Base-by-base conservation (phyloP, 2,797 vertebrate genomes). In the Chelon labrosus region DNA sequence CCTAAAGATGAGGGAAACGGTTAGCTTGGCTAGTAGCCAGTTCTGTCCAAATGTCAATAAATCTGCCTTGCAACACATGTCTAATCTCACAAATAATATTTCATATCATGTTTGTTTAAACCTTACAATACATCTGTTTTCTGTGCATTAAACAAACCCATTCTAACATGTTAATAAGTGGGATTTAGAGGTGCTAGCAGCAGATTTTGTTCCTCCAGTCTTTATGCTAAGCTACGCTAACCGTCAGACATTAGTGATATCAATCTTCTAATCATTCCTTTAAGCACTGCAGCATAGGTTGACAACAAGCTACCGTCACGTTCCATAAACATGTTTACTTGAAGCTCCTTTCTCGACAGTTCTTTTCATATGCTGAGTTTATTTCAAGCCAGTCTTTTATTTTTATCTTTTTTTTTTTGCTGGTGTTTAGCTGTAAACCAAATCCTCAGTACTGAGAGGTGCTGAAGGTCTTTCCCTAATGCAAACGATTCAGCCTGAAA, bases 401-500 rank as follows among this genome's bases (percentile, higher is more conserved):
- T 11, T 35, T 16, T 1, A 1, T 49, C 2, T 19, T 60, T 8
- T 41, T 55, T 66, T 8, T 25, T 11, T 25, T 22, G n/a, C n/a
- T n/a, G n/a, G 11, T 49, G 37, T 56, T 85, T 46, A 37, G 76
- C 75, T 82, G 65, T n/a, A 61, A 85, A 79, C 57, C 81, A 70
- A 73, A 79, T 65, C 20, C 49, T 57, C 49, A 5, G 2, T 7
- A 57, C 38, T 54, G 47, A 49, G 51, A 70, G 12, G 39, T 52
- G 50, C 50, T 52, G 20, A 44, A 58, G 14, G 4, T 58, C 25
- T 62, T 70, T 65, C 16, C 47, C 51, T 62, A 19, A 65, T 39
- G 41, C 66, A 50, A 70, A 76, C 57, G 46, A 83, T 44, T 14
- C 7, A 47, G 71, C 70, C 83, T 66, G 65, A 69, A 78, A 25